Evolutionary conservation across 92 coral and sea anemone genomes (phyloP), one percentile per base, ranked within the genome.

Genomic region (Pocillopora grandis): DNA sequence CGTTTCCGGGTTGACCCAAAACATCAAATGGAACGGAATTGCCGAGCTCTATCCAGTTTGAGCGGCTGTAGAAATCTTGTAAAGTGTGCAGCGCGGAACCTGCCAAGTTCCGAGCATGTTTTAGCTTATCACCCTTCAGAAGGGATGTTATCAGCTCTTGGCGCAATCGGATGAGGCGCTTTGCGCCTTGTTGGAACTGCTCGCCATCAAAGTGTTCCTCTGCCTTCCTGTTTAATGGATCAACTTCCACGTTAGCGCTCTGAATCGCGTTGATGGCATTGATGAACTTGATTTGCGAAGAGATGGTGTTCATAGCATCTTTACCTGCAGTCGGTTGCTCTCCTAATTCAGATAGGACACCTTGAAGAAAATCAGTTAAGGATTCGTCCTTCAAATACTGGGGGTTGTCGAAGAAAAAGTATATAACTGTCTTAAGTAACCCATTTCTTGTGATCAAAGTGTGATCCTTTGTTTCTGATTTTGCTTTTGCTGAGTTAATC

Each of bases 41-140:
- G 33, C 90, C 94, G 42, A 80, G 71, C 71, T 91, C 94, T 76
- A 91, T 78, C 94, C 94, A 91, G 78, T 89, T 91, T 19, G 94
- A 86, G 48, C 83, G 92, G 63, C 94, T 91, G 92, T 91, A 91
- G 75, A 91, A 91, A 75, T 89, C 92, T 49, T 91, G 94, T 74
- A 91, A 70, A 0, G 94, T 91, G 81, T 91, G 94, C 55, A 91
- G 80, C 5, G 84, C 90, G 6, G 21, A 72, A 2, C 94, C 94
- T 1, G 92, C 86, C 52, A 85, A 75, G 57, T 91, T 81, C 58
- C 94, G 77, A 6, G 92, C 90, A 5, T 84, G 85, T 23, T 84
- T 80, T 3, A 88, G 21, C 60, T 81, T 82, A 12, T 90, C 74
- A 19, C 78, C 88, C 19, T 58, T 35, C 17, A 81, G 73, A 62